Evolutionary conservation across 2,113 vertebrate genomes (phyloP), one percentile per base, ranked within the genome.

Genomic region (Sclerurus mexicanus): DNA sequence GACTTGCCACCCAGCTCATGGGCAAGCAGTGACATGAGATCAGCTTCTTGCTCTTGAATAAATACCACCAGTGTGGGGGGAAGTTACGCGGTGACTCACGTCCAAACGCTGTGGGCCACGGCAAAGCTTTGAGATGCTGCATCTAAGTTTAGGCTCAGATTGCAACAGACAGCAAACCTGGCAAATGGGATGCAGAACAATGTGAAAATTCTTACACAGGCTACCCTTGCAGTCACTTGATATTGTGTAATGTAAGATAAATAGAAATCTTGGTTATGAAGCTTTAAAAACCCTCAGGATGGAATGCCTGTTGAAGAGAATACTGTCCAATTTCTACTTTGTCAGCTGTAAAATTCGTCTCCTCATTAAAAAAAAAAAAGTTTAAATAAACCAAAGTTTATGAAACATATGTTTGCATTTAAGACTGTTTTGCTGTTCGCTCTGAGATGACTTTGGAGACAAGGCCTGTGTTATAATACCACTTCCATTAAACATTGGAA

Each of bases 401-500:
- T 86, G 58, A 74, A 95, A 87, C 30, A 24, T 87, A 62, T 87
- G 88, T 91, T 96, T 95, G 90, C 64, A 69, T 97, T 97, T 91
- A 74, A 85, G 74, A 87, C 55, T 76, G 63, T 90, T 96, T 92
- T 87, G 87, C 82, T 95, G 44, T 76, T 96, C 87, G 10, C 90
- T 92, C 87, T 86, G 68, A 91, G 96, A 80, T 56, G 73, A 53
- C 90, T 95, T 91, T 92, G 95, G 92, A 97, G 92, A 96, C 92
- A 72, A 37, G 59, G 82, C 82, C 87, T 96, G 92, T 86, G 69
- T 97, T 95, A 91, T 94, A 97, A 97, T 90, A 95, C 93, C 86
- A 79, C 83, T 96, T 97, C 90, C 94, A 96, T 96, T 96, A 97
- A 97, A 95, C 96, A 96, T 40, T 96, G 92, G 82, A 94, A 95